Evolutionary conservation across 2,113 vertebrate genomes (phyloP), one percentile per base, ranked within the genome.

Genomic region (Labrus mixtus): DNA sequence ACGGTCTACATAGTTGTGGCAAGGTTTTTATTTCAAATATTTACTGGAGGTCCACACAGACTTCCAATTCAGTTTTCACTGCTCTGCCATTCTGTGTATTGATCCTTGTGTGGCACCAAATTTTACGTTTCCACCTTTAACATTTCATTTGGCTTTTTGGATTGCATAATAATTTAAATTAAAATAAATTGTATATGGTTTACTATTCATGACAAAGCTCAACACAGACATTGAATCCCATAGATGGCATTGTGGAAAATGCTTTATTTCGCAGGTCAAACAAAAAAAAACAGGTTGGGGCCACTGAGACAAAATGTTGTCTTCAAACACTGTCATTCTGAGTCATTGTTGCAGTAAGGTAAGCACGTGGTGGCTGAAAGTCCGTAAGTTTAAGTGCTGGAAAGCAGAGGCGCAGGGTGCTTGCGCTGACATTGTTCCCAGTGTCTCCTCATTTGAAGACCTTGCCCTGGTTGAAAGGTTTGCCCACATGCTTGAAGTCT

Each of bases 401-500:
- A 72, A 78, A 78, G 86, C 81, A 69, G 77, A 83, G 60, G 72
- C 70, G 58, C 45, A 60, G 43, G 83, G 71, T 85, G 84, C 90
- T 78, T 83, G 80, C 12, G 39, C 85, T 83, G 3, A 39, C 7
- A 41, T 10, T 20, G 56, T 19, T 76, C 63, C 79, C 75, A 57
- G 65, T 59, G 78, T 84, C 79, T 82, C 76, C 81, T 98, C 93
- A 97, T 88, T 98, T 98, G 94, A 97, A 97, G 93, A 97, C 78
- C 93, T 97, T 97, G 92, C 96, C 96, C 91, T 96, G 95, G 91
- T 95, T 96, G 92, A 98, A 89, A 62, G 94, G 8, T 90, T 96
- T 97, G 69, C 96, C 97, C 57, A 96, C 94, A 3, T 97, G 95
- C 90, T 96, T 96, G 89, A 97, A 98, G 3, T 95, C 94, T 33